Base-by-base conservation (phyloP, 2,888 invertebrate species). In the Acrobasis repandana region DNA sequence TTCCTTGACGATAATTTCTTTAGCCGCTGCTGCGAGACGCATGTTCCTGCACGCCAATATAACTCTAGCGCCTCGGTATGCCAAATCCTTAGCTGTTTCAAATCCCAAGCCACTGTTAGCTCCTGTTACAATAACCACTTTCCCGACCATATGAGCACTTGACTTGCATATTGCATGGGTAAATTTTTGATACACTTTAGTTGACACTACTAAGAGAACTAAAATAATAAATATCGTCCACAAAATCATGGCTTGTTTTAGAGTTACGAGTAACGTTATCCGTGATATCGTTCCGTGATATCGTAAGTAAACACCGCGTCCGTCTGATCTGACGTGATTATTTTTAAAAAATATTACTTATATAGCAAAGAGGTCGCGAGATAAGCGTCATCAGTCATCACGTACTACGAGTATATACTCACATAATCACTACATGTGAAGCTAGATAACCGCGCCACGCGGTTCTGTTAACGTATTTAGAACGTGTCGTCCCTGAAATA, bases 101-200 rank as follows among this genome's bases (percentile, higher is more conserved):
- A 92, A 79, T 3, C 94, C 94, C 18, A 93, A 86, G 1, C 94
- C 94, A 72, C 90, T 76, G 61, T 90, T 91, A 1, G 86, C 91
- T 18, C 91, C 92, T 0, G 92, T 91, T 67, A 92, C 82, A 67
- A 92, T 81, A 56, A 88, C 90, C 8, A 89, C 88, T 82, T 90
- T 90, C 14, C 90, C 91, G 2, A 90, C 88, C 86, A 92, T 86
- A 62, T 91, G 90, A 58, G 84, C 86, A 77, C 85, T 89, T 38
- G 85, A 84, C 61, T 78, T 80, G 69, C 92, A 92, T 71, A 89
- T 80, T 61, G 87, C 86, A 51, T 83, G 78, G 15, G 88, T 85
- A 54, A 91, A 67, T 75, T 90, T 91, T 68, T 89, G 88, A 70
- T 88, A 91, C 60, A 88, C 68, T 77, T 85, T 90, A 58, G 85